Conservation (phyloP, 2,888 invertebrate genomes). For the Agonum fuliginosum region DNA sequence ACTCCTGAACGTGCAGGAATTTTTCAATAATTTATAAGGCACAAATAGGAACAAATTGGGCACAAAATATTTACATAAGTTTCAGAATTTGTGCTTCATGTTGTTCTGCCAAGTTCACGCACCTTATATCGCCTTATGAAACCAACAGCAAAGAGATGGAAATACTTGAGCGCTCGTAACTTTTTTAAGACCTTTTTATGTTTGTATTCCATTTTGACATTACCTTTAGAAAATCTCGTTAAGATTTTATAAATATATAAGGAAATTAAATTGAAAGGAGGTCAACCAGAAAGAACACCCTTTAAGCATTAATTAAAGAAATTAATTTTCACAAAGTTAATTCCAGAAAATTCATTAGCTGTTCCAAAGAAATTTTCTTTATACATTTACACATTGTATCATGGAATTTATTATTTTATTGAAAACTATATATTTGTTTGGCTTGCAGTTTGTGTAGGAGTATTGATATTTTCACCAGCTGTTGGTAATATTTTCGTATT, state of each 20-base stretch:
- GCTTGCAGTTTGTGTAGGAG: too few species aligned
- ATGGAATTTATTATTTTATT: too few species aligned
- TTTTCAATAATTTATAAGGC: too few species aligned
- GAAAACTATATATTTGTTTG: too few species aligned
- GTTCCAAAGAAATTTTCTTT: neutral
- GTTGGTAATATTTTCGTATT: too few species aligned
- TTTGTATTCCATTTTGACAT: conserved; percentile 46
- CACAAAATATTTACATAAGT: too few species aligned
- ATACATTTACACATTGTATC: too few species aligned
- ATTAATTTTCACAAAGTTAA: conserved; percentile 28
- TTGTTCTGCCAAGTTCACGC: too few species aligned
- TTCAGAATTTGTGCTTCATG: too few species aligned
- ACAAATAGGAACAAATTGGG: too few species aligned
- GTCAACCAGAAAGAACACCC: conserved; percentile 20
- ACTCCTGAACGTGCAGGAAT: too few species aligned
- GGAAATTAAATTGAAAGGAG: conserved; percentile 39
- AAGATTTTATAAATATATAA: conserved; percentile 29
- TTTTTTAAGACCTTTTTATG: conserved; percentile 50
- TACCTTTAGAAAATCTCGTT: conserved; percentile 48
- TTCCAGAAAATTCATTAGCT: neutral
- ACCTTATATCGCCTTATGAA: conserved; percentile 25
- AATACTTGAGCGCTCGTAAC: conserved; percentile 39
- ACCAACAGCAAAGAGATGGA: conserved; percentile 29
- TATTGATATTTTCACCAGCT: too few species aligned
- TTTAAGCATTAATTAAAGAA: conserved; percentile 24